These are phyloP conservation scores for Babyrousa celebensis DNA, from an alignment of 2,797 vertebrate genomes.

Conservation along the genomic window DNA sequence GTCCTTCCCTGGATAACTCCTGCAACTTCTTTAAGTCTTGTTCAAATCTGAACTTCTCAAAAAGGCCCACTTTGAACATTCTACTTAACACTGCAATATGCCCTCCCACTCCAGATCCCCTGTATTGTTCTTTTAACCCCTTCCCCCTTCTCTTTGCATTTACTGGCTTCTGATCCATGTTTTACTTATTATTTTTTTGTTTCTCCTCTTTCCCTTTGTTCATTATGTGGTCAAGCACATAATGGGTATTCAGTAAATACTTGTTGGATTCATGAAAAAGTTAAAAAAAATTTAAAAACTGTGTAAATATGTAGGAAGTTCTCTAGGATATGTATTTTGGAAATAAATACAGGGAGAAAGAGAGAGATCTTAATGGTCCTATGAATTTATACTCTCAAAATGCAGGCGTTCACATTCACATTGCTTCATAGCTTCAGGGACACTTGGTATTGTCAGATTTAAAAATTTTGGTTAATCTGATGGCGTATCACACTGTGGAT, in stretches of 20 bases:
- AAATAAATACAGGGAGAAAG: neutral
- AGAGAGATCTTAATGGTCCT: neutral
- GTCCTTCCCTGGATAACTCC: neutral
- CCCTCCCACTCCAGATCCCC: neutral
- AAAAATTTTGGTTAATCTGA: neutral
- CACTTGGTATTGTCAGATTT: neutral
- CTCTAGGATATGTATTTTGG: conserved; percentile 15
- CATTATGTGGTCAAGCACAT: neutral
- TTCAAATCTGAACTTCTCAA: neutral
- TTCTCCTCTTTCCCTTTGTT: neutral
- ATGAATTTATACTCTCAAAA: neutral
- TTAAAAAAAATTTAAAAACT: neutral
- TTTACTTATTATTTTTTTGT: neutral
- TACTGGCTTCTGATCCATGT: neutral
- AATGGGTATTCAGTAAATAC: neutral
- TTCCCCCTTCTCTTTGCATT: neutral
- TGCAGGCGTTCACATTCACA: neutral
- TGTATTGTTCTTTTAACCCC: neutral
- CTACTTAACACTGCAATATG: neutral
- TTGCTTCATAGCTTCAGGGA: neutral
- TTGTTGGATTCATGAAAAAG: neutral
- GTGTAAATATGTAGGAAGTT: neutral
- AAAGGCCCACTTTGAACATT: neutral
- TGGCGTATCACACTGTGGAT: neutral
- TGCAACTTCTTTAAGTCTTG: neutral